Conservation (phyloP, 2,888 invertebrate species). For the Agrotis puta region DNA sequence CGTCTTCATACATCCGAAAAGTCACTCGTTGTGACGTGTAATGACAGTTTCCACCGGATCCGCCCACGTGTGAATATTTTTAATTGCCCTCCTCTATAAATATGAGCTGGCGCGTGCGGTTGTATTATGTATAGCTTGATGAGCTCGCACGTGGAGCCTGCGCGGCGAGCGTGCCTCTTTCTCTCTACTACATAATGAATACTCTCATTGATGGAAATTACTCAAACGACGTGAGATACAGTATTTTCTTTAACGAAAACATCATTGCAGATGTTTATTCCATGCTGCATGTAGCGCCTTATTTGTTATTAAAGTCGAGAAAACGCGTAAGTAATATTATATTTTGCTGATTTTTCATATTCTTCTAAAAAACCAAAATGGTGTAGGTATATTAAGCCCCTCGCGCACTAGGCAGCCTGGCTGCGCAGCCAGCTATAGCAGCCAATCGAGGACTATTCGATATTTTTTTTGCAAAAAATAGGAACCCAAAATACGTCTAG, state of each 20-base stretch:
- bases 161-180: constrained; percentile 12
- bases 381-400: no score
- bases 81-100: constrained; percentile 23
- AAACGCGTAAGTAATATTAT: no score
- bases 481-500: no score
- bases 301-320: neutral
- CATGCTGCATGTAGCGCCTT: neutral
- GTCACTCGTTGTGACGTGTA: neutral
- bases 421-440: no score
- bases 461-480: no score
- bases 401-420: no score
- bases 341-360: no score
- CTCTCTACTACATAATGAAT: constrained; percentile 7
- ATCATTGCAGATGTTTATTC: neutral
- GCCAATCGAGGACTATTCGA: no score
- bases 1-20: neutral
- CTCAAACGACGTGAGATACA: neutral
- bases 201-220: constrained; percentile 8
- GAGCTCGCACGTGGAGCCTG: constrained; percentile 38
- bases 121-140: constrained; percentile 5
- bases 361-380: no score
- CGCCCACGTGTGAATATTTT: constrained; percentile 26
- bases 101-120: constrained; percentile 22
- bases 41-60: constrained; percentile 1
- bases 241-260: neutral